A percentile compares a stretch with the other conserved stretches of the same genome.
These are phyloP conservation scores for Netelia fuscicornis DNA, from an alignment of 2,888 invertebrate genomes.

Conservation along the genomic window DNA sequence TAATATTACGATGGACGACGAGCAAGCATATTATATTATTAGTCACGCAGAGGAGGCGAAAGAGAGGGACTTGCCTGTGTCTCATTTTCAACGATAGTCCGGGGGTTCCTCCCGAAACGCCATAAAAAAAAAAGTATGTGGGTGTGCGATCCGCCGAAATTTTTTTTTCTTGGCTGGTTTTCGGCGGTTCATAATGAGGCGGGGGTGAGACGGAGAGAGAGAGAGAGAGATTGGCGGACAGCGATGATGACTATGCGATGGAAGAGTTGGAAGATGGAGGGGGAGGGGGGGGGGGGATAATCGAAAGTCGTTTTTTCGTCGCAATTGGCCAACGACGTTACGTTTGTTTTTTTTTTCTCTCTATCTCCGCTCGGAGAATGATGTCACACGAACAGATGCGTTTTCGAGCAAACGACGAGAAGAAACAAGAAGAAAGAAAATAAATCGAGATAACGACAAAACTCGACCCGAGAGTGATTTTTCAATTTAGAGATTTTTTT, in stretches of 20 bases:
- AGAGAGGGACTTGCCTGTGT: neutral
- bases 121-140: neutral
- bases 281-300: neutral
- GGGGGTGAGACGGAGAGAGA: neutral
- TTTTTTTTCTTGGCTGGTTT: neutral
- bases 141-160: neutral
- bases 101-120: too few species aligned
- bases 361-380: neutral
- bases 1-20: neutral
- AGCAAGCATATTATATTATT: neutral
- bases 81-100: too few species aligned
- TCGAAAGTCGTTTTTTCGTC: neutral
- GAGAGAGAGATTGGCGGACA: neutral
- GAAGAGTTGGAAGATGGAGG: neutral
- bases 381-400: neutral
- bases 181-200: neutral
- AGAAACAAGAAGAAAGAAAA: too few species aligned
- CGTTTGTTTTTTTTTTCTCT: neutral
- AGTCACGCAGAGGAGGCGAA: neutral
- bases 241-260: neutral
- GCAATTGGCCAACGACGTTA: neutral
- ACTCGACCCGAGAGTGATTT: too few species aligned
- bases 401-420: neutral
- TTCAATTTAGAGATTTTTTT: too few species aligned
- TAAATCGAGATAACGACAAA: too few species aligned